These are phyloP conservation scores for Lepidochitona cinerea DNA, from an alignment of 2,888 invertebrate genomes.

Conservation along the genomic window DNA sequence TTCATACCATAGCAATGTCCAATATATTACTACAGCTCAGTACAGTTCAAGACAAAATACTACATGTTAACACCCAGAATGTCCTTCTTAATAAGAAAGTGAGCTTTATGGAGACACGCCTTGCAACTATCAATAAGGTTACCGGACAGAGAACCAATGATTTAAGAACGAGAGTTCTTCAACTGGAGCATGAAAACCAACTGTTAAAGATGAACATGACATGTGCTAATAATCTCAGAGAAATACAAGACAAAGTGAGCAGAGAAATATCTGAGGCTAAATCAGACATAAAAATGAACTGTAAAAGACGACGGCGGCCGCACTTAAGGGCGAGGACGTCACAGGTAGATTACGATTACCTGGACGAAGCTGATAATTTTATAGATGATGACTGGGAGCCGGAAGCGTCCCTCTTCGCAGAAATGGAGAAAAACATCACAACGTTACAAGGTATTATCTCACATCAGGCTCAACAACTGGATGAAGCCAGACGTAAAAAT, in stretches of 20 bases:
- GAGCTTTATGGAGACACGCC: neutral
- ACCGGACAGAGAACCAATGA: neutral
- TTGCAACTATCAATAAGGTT: neutral
- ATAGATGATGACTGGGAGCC: neutral
- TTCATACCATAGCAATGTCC: neutral
- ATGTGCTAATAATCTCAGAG: neutral
- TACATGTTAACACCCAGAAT: neutral
- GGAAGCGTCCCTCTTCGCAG: neutral
- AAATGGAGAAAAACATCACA: neutral
- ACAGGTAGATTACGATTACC: neutral
- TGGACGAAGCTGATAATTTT: neutral
- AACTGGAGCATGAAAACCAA: neutral
- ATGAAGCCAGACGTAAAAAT: neutral
- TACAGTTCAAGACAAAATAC: neutral
- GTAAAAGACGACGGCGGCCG: neutral
- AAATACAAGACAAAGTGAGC: neutral
- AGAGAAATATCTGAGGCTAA: neutral
- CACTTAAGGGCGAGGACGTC: neutral
- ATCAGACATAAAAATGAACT: neutral
- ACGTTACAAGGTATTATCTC: neutral
- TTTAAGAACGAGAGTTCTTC: neutral
- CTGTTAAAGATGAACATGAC: slow-evolving; percentile 1
- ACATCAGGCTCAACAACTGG: neutral
- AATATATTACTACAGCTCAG: neutral
- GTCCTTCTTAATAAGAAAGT: neutral